Evolutionary conservation across 1,140 invertebrate species (phyloP), one percentile per base, ranked within the genome.

Genomic region (Lepidotrigona ventralis): DNA sequence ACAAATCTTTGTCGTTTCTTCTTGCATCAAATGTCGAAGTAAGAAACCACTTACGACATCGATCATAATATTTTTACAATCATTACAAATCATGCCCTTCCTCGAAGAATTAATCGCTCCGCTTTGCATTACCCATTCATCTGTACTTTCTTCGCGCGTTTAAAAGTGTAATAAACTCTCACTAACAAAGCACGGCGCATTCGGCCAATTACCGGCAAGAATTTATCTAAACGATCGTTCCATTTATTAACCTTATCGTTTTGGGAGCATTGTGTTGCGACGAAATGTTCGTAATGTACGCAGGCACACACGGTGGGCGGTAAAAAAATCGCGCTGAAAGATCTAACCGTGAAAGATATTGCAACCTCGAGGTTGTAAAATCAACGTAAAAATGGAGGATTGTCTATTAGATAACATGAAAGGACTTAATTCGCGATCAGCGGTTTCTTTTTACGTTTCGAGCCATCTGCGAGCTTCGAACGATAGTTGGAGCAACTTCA

Each of bases 381-480:
- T 54, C 75, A 4, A 21, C 23, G 46, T 51, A n/a, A 29, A n/a
- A 68, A 78, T 51, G n/a, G 19, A 77, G 46, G n/a, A 33, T 33
- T 33, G 33, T 33, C 58, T 76, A 64, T 66, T 39, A 33, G 46
- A 58, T 1, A 56, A 29, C 29, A 9, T 8, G 21, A 46, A 33
- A 78, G 58, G 68, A n/a, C 63, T 68, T 78, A 78, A 78, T 77
- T 26, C 46, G 33, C 46, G 21, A 8, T 6, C 29, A 8, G n/a
- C 21, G n/a, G 46, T 78, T 64, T 68, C 63, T 53, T 64, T 29
- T 54, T 51, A 11, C 51, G 4, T 39, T 68, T n/a, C 12, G 51
- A 54, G 5, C 11, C 51, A 56, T 68, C 51, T 78, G 14, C 21
- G 33, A 58, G 33, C 19, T 33, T 21, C 19, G 12, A 23, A 26